Evolutionary conservation across 2,888 invertebrate genomes (phyloP), one percentile per base, ranked within the genome.

Genomic region (Platerodrilus igneus): DNA sequence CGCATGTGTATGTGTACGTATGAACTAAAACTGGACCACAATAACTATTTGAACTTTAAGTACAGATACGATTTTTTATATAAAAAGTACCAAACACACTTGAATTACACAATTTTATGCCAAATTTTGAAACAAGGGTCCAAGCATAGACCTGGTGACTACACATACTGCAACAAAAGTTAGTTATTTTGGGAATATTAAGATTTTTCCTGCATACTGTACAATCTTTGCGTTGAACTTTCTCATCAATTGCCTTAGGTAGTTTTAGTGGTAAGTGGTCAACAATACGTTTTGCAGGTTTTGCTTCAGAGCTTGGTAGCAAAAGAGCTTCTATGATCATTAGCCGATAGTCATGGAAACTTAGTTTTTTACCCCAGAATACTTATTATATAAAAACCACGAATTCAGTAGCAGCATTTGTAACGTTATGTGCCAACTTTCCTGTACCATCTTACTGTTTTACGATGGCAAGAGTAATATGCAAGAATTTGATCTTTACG

Each of bases 401-500:
- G 22, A 5, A 13, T 32, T 32, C 3, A 33, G 23, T 4, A 23
- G 7, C 2, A 33, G 22, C 9, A 6, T 22, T 8, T 22, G 25
- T 2, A 23, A 3, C 2, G 10, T 16, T 23, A 3, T 23, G 21
- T 36, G 21, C 9, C 37, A 26, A 13, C 1, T 19, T 47, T 50
- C 27, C 47, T 51, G 32, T 52, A 45, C 48, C 42, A 45, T n/a
- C 41, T 31, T 10, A 42, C 10, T 15, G 37, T 46, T 20, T 45
- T 42, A 26, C 41, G 38, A 14, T 47, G 47, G 22, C 32, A 30
- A 18, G 47, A 26, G 32, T 50, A 50, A 34, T 50, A 51, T 3
- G 50, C 33, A 6, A 46, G 32, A 48, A 51, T 51, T 46, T 51
- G 50, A 41, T 51, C 51, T 29, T 48, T 46, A 6, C 31, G 23